Evolutionary conservation across 2,888 invertebrate genomes (phyloP).

Genomic region (Synergus itoensis): DNA sequence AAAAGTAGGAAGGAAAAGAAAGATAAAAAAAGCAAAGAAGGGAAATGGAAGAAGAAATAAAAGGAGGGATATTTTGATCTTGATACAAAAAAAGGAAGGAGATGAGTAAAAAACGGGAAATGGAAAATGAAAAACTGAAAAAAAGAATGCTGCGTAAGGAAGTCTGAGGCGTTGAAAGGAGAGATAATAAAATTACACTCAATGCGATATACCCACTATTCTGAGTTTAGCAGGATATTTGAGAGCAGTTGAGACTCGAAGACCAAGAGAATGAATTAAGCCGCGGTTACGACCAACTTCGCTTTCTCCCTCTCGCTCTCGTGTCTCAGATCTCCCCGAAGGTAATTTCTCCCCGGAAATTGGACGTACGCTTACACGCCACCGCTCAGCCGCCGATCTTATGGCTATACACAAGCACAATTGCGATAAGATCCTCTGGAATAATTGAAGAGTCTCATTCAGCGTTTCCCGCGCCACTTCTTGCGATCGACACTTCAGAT

Average conservation of each 20-base stretch:
- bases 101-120: conserved; percentile 22
- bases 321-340: conserved; percentile 50
- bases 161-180: conserved; percentile 42
- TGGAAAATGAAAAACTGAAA: conserved; percentile 31
- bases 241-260: conserved; percentile 22
- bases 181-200: conserved; percentile 58
- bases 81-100: conserved; percentile 42
- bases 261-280: conserved; percentile 44
- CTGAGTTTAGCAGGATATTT: conserved; percentile 44
- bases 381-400: conserved; percentile 43
- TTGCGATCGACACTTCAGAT: conserved; percentile 42
- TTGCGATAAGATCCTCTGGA: conserved; percentile 45
- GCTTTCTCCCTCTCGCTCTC: conserved; percentile 36
- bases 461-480: conserved; percentile 43
- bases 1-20: neutral
- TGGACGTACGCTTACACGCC: conserved; percentile 66
- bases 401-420: conserved; percentile 44
- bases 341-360: conserved; percentile 73
- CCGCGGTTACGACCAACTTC: conserved; percentile 47
- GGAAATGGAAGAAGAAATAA: neutral
- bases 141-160: conserved; percentile 30
- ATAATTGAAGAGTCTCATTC: conserved; percentile 47
- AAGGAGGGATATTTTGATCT: conserved; percentile 24
- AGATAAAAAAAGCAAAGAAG: neutral
- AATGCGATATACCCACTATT: conserved; percentile 49